Percentiles rank a stretch among this genome's conserved stretches.
phyloP scores from a whole-genome alignment of 2,113 vertebrate species.

The Nasalis larvatus region DNA sequence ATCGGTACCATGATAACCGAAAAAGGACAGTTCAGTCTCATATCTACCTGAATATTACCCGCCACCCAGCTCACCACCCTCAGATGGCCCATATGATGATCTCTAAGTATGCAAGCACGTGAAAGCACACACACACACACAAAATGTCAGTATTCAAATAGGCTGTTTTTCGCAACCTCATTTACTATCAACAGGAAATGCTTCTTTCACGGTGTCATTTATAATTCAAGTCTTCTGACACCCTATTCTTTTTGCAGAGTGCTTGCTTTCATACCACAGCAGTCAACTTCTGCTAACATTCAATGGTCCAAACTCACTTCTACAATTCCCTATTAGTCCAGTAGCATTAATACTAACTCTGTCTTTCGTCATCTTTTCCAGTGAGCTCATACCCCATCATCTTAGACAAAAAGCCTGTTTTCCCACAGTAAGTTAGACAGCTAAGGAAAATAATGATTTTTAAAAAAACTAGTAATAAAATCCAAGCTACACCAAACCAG shows the following conservation, averaged over 20 bases:
- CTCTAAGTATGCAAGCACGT: background rate
- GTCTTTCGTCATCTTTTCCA: background rate
- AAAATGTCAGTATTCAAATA: background rate
- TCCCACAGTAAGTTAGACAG: background rate
- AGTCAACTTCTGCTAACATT: background rate
- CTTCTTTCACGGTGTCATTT: background rate
- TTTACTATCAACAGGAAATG: background rate
- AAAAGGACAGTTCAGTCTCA: constrained; percentile 98
- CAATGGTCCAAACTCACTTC: background rate
- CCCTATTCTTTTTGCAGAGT: background rate
- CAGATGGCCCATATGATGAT: background rate
- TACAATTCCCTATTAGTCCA: background rate
- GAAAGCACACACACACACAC: background rate
- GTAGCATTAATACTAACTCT: background rate
- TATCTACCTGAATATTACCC: background rate
- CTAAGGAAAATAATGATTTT: background rate
- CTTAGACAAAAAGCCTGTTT: background rate
- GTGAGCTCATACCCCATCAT: background rate
- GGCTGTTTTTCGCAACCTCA: background rate
- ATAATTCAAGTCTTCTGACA: background rate
- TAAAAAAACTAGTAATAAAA: background rate
- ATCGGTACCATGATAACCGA: constrained; percentile 99
- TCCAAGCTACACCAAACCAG: background rate
- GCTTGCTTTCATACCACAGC: background rate
- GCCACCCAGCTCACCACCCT: background rate